A percentile compares a stretch with the other conserved stretches of the same genome.
These are phyloP conservation scores for Meloidogyne exigua DNA, from an alignment of 1,140 invertebrate genomes.

Conservation along the genomic window DNA sequence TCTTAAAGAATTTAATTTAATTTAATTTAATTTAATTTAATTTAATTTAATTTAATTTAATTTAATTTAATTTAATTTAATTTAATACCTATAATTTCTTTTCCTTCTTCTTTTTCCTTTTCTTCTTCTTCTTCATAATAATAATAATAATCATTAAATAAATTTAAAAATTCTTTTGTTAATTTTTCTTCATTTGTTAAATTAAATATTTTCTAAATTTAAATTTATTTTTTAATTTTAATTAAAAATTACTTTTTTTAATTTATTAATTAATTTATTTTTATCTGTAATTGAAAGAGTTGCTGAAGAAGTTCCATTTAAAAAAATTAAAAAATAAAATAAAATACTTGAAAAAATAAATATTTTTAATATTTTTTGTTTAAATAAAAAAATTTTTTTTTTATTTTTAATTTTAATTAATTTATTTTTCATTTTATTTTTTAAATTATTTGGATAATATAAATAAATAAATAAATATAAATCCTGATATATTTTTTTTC, in stretches of 20 bases:
- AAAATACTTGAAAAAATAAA: not conserved
- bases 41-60: no score
- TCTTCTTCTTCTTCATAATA: no score
- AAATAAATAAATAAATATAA: no score
- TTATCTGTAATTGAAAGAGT: not conserved
- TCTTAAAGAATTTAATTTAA: no score
- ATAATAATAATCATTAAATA: not conserved
- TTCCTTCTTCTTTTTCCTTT: no score
- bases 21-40: no score
- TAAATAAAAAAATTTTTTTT: not conserved
- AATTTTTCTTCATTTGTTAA: not conserved
- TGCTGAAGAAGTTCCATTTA: not conserved
- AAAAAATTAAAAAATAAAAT: not conserved
- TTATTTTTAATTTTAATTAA: not conserved
- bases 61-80: no score
- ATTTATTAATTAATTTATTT: not conserved
- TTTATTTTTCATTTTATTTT: not conserved
- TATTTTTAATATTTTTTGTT: not conserved
- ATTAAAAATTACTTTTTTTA: not conserved
- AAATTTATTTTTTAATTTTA: not conserved
- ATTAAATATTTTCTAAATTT: not conserved
- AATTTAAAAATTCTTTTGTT: not conserved
- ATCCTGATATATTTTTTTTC: no score
- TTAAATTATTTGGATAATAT: no score
- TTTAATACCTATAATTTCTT: no score